Conservation (phyloP, 2,888 invertebrate genomes). For the Lymantria monacha region DNA sequence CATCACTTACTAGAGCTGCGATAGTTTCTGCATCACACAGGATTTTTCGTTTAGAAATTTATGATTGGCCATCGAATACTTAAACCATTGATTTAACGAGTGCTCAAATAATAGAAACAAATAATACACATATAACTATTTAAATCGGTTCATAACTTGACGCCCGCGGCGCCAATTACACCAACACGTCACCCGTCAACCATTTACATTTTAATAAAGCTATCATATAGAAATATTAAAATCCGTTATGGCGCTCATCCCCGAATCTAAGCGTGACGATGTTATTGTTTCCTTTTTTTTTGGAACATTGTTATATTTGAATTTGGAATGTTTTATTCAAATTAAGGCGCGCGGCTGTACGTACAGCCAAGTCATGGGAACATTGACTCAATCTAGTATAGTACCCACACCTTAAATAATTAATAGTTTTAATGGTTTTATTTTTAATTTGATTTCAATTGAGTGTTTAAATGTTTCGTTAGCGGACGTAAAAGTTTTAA, state of each 20-base stretch:
- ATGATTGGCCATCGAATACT: background rate
- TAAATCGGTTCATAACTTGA: conserved; percentile 19
- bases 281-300: conserved; percentile 9
- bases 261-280: conserved; percentile 13
- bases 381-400: too few relatives aligned
- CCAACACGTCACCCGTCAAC: conserved; percentile 47
- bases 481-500: too few relatives aligned
- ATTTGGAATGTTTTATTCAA: conserved; percentile 13
- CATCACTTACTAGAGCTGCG: too few relatives aligned
- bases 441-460: too few relatives aligned
- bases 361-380: too few relatives aligned
- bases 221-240: conserved; percentile 42
- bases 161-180: conserved; percentile 32
- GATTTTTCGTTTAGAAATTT: too few relatives aligned
- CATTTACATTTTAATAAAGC: conserved; percentile 60
- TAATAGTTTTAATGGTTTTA: too few relatives aligned
- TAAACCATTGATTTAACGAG: background rate
- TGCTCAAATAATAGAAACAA: conserved; percentile 10
- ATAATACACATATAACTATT: conserved; percentile 8
- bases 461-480: too few relatives aligned
- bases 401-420: too few relatives aligned
- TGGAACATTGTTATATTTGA: conserved; percentile 5
- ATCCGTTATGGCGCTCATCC: conserved; percentile 37
- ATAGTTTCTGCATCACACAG: too few relatives aligned
- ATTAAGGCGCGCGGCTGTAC: conserved; percentile 5